These are phyloP conservation scores for Scaptomyza graminum DNA, from an alignment of 1,140 invertebrate species.

Conservation along the genomic window DNA sequence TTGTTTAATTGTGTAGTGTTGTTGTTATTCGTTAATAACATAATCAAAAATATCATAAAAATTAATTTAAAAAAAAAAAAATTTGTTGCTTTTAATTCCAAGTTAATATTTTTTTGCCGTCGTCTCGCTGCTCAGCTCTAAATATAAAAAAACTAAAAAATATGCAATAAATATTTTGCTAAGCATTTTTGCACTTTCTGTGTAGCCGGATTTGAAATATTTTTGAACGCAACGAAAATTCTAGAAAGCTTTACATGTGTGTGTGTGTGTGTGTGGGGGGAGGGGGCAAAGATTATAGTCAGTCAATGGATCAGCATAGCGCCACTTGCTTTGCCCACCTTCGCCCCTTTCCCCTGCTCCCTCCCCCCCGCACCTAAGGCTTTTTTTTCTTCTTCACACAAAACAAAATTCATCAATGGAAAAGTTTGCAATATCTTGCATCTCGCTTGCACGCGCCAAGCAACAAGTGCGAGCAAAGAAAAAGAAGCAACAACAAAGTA, in stretches of 20 bases:
- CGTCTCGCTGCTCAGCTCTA: conserved; percentile 22
- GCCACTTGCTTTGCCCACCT: background rate
- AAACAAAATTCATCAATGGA: conserved; percentile 75
- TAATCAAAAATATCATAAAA: conserved; percentile 51
- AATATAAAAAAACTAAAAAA: conserved; percentile 9
- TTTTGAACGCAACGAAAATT: conserved; percentile 10
- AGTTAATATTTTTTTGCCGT: conserved; percentile 14
- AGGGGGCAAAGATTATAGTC: conserved; percentile 5
- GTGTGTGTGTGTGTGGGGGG: background rate
- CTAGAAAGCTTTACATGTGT: conserved; percentile 11
- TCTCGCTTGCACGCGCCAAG: conserved; percentile 53
- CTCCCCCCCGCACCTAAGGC: too few species aligned
- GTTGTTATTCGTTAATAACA: conserved; percentile 46
- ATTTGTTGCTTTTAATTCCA: conserved; percentile 3
- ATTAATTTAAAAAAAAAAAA: conserved; percentile 32
- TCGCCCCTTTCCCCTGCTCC: background rate
- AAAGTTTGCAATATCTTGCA: conserved; percentile 70
- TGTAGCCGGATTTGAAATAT: background rate
- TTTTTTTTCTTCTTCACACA: conserved; percentile 2
- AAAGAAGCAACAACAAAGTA: background rate
- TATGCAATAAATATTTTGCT: background rate
- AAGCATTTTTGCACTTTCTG: background rate
- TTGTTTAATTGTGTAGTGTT: conserved; percentile 48
- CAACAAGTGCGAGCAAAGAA: conserved; percentile 50
- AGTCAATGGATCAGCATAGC: conserved; percentile 34